Evolutionary conservation across 2,113 vertebrate species (phyloP), one percentile per base, ranked within the genome.

Genomic region (Calonectris borealis): DNA sequence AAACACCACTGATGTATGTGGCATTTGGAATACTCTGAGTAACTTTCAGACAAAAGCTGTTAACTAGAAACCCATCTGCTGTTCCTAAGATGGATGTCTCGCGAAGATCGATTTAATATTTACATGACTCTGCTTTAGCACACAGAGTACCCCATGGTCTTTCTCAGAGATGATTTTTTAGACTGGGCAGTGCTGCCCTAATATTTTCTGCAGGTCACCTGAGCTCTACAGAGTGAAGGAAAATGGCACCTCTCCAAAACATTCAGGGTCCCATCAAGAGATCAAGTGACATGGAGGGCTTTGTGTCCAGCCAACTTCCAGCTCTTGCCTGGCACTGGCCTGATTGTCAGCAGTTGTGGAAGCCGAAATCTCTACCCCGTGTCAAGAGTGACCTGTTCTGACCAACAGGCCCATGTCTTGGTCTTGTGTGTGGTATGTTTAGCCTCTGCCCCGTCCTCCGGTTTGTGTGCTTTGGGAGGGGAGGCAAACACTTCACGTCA

Each of bases 101-200:
- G 19, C 19, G 16, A 68, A 19, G 42, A 64, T 83, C 1, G 0
- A 42, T 46, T 26, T 31, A 57, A 48, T 52, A 71, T 20, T 18
- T 66, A 31, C 21, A 16, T 10, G 34, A 17, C 13, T 58, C 6
- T 48, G 17, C 19, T 75, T 86, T 40, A 86, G 46, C n/a, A 54
- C 20, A 44, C 21, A 40, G 22, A 70, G 8, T 40, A 52, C 16
- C 3, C 7, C 31, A 38, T 0, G 0, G 2, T 27, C 75, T 87
- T 75, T 44, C 27, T 66, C 34, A 57, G 49, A 64, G 21, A 18
- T 58, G 3, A 46, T 36, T 64, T 71, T 83, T 36, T 42, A 68
- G 38, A 38, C 32, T 76, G 54, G 66, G 7, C 19, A 10, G 25
- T 62, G 38, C 21, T 91, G 15, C 13, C 14, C 5, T 60, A 68